Base-by-base conservation (phyloP, 2,888 invertebrate genomes). In the Tromatobia lineatoria region DNA sequence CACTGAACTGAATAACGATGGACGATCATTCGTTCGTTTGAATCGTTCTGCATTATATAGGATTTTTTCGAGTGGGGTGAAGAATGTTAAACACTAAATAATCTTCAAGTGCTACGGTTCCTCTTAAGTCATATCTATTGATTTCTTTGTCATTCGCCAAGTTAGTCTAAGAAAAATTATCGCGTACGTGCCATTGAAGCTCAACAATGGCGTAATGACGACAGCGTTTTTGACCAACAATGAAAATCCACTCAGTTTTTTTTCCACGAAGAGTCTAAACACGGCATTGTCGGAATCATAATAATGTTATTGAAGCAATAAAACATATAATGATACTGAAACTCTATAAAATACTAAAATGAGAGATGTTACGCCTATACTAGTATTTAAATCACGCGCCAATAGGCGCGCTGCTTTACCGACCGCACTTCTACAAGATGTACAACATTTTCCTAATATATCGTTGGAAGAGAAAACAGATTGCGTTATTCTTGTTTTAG, bases 41-140 rank as follows among this genome's bases (percentile, higher is more conserved):
- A 71, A 25, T 23, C 7, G 57, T 57, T 20, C n/a, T 11, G 45
- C n/a, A n/a, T 57, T 71, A 57, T 71, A 71, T 71, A 71, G 4
- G 15, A 42, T 23, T 71, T 2, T n/a, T 18, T 45, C 57, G 45
- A 23, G 71, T 45, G 71, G 71, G 52, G 57, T 11, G 25, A 57
- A 57, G 71, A 71, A 71, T 71, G 57, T 57, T 25, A 3, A 59
- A 57, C 47, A 47, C 23, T 42, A 42, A 23, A 20, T 25, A 57
- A 69, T 69, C 47, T 29, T 50, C 29, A 25, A 15, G 18, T 15
- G 6, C 18, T 23, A 42, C 38, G 11, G 45, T n/a, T 42, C 54
- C 57, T 57, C 57, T 8, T n/a, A 42, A 57, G 38, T 20, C 11
- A 59, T 71, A 11, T 57, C 42, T 45, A 38, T 71, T n/a, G 4